Evolutionary conservation across 2,888 invertebrate genomes (phyloP).

Genomic region (Calameuta pallipes): DNA sequence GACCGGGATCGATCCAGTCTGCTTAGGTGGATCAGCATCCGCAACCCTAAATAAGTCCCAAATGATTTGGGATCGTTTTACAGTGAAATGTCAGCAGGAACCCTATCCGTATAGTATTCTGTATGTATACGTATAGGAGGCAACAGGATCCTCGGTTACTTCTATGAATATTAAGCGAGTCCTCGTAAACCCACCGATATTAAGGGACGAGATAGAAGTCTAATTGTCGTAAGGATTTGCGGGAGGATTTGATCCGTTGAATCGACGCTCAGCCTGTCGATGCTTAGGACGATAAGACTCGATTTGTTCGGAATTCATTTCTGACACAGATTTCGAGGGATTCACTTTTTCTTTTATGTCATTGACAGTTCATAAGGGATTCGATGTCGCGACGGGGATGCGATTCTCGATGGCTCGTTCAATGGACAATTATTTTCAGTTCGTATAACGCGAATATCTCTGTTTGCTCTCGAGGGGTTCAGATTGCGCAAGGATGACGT

Average conservation of each 20-base stretch:
- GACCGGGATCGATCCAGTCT: background rate
- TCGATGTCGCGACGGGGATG: background rate
- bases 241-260: background rate
- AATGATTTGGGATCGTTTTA: background rate
- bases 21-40: background rate
- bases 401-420: background rate
- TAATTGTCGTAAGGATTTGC: background rate
- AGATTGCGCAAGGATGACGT: slow-evolving; percentile 20
- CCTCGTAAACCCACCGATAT: slow-evolving; percentile 10
- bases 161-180: slow-evolving; percentile 43
- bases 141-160: slow-evolving; percentile 16
- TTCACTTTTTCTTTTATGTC: background rate
- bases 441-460: background rate
- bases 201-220: background rate
- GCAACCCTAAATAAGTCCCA: background rate
- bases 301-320: background rate
- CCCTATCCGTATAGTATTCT: background rate
- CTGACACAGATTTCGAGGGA: background rate
- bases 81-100: background rate
- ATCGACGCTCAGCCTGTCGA: background rate
- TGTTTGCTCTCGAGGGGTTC: slow-evolving; percentile 14
- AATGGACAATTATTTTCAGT: slow-evolving; percentile 11
- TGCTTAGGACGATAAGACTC: background rate
- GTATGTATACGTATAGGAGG: background rate
- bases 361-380: background rate